Conservation (phyloP, 2,797 vertebrate species). For the Thalassophryne amazonica region DNA sequence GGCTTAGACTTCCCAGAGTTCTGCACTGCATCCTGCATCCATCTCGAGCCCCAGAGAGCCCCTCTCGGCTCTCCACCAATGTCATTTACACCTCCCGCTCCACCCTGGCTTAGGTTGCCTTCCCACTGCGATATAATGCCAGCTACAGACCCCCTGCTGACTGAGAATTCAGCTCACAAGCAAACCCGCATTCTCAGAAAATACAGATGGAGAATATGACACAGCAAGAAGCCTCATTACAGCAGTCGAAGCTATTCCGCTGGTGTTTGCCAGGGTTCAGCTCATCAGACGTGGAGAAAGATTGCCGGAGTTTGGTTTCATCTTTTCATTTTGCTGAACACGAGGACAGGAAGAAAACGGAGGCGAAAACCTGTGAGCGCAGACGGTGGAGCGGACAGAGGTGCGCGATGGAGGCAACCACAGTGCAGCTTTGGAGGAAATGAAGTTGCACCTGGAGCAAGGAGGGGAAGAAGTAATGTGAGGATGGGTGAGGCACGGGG, state of each 20-base stretch:
- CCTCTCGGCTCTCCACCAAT: conserved; percentile 59
- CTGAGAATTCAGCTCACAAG: conserved; percentile 43
- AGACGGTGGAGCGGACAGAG: conserved; percentile 10
- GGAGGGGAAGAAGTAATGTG: conserved; percentile 52
- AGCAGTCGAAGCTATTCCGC: conserved; percentile 46
- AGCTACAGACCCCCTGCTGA: conserved; percentile 57
- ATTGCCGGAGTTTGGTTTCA: conserved; percentile 40
- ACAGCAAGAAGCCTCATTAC: conserved; percentile 72
- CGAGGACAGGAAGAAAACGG: conserved; percentile 2
- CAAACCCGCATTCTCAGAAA: conserved; percentile 51
- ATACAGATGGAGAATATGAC: conserved; percentile 54
- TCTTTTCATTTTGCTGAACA: conserved; percentile 27
- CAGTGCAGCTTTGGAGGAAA: conserved; percentile 45
- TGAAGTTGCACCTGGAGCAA: conserved; percentile 64
- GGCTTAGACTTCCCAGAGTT: conserved; percentile 63
- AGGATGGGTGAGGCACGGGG: conserved; percentile 58
- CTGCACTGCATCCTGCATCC: conserved; percentile 60
- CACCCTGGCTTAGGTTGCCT: conserved; percentile 57
- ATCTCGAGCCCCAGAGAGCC: conserved; percentile 65
- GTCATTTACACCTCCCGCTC: conserved; percentile 70
- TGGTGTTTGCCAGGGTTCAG: conserved; percentile 58
- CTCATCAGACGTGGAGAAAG: conserved; percentile 46
- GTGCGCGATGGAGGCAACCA: conserved; percentile 30
- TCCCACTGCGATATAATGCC: conserved; percentile 52
- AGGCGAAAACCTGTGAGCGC: conserved; percentile 30